A percentile compares a stretch with the other conserved stretches of the same genome.
Evolutionary conservation across 2,113 vertebrate genomes (phyloP).

Genomic region (Macheiramphus alcinus): DNA sequence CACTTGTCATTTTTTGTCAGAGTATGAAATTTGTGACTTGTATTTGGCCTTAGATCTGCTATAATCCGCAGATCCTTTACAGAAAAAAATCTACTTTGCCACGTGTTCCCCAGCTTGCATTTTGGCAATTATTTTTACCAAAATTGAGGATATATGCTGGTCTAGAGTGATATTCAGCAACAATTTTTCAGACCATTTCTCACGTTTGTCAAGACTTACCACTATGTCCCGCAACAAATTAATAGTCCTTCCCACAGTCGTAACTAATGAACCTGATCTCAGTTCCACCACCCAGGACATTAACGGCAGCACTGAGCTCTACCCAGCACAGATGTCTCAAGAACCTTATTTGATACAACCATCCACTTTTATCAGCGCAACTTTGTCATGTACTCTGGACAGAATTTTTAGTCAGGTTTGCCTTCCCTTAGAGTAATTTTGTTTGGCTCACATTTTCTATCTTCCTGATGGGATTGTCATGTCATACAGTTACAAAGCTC

Average conservation of each 20-base stretch:
- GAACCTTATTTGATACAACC: not conserved
- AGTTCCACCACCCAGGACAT: not conserved
- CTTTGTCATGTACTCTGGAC: not conserved
- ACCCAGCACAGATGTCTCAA: not conserved
- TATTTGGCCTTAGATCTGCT: not conserved
- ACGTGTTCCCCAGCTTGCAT: not conserved
- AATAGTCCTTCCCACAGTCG: not conserved
- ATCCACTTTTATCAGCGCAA: not conserved
- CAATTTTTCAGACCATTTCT: not conserved
- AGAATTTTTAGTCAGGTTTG: not conserved
- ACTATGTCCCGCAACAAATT: fast-evolving
- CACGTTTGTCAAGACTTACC: not conserved
- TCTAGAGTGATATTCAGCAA: not conserved
- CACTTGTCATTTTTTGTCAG: fast-evolving
- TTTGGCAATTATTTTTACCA: not conserved
- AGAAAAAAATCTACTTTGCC: not conserved
- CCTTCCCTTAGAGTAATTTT: not conserved
- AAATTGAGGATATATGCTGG: not conserved
- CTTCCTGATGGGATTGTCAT: not conserved
- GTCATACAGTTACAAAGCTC: not conserved
- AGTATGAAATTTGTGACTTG: not conserved
- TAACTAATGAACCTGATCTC: not conserved
- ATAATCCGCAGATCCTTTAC: not conserved
- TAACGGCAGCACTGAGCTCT: not conserved
- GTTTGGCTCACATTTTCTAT: not conserved